These are phyloP conservation scores for Mythimna albipuncta DNA, from an alignment of 2,888 invertebrate species.

Conservation along the genomic window DNA sequence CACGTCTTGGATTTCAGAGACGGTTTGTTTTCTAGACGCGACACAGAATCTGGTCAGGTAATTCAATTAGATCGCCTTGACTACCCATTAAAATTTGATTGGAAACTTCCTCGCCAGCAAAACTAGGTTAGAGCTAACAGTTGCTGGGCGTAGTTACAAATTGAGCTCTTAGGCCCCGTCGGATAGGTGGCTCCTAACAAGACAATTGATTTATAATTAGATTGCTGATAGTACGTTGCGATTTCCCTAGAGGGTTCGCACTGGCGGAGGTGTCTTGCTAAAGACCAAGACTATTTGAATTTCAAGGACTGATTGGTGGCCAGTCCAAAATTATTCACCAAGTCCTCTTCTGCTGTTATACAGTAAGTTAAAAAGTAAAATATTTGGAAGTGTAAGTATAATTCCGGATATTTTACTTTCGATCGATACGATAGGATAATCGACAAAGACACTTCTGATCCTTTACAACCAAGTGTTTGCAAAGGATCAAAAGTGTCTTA, in stretches of 20 bases:
- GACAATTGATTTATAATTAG: constrained; percentile 76
- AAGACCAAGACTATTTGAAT: neutral
- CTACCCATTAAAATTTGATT: constrained; percentile 78
- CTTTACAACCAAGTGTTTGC: neutral
- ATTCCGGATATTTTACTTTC: too few species aligned
- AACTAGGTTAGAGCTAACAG: constrained; percentile 71
- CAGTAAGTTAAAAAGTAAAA: neutral
- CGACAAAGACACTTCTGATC: too few species aligned
- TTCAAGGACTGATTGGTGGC: neutral
- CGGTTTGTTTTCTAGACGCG: constrained; percentile 63
- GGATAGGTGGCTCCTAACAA: constrained; percentile 67
- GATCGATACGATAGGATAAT: too few species aligned
- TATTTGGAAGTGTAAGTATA: neutral
- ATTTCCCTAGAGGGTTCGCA: constrained; percentile 53
- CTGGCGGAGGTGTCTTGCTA: neutral
- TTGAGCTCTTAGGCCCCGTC: constrained; percentile 64
- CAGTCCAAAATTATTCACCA: neutral
- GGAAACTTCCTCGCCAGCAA: constrained; percentile 76
- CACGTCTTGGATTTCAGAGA: constrained; percentile 41
- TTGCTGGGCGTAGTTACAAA: constrained; percentile 66
- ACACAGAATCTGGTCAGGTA: constrained; percentile 78
- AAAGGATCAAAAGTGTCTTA: constrained; percentile 8
- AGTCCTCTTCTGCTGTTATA: neutral
- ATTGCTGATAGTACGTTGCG: constrained; percentile 56
- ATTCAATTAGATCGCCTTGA: constrained; percentile 81